Percentiles rank a stretch among this genome's conserved stretches.
Evolutionary conservation across 2,113 vertebrate species (phyloP).

Genomic region (Athene noctua): DNA sequence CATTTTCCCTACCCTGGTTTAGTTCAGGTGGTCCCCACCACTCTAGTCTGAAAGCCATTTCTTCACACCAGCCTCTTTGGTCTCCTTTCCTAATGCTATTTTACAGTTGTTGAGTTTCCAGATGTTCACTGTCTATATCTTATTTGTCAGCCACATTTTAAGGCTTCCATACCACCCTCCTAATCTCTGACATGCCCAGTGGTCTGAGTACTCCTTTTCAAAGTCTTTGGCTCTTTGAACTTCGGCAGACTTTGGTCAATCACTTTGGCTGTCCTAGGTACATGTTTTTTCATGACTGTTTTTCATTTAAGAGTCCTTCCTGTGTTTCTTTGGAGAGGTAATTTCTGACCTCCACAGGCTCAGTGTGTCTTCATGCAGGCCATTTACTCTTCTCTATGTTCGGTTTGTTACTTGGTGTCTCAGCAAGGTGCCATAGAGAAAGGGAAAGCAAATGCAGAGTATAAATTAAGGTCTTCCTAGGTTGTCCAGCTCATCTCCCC

Average conservation of each 20-base stretch:
- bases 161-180: not conserved
- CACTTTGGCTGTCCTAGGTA: not conserved
- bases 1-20: not conserved
- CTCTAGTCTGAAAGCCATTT: not conserved
- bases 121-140: not conserved
- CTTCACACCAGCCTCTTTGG: not conserved
- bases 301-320: not conserved
- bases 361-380: not conserved
- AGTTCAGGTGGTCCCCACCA: not conserved
- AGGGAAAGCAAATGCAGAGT: not conserved
- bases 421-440: not conserved
- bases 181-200: not conserved
- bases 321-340: not conserved
- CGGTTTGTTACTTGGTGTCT: not conserved
- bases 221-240: not conserved
- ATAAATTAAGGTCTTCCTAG: not conserved
- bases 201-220: not conserved
- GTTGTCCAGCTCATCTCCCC: not conserved
- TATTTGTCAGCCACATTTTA: not conserved
- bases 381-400: not conserved
- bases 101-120: not conserved
- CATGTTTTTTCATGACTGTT: not conserved
- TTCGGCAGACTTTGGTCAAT: rapidly evolving
- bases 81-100: not conserved
- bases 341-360: not conserved